Conservation (phyloP, 2,888 invertebrate genomes). For the Torymus auratus region DNA sequence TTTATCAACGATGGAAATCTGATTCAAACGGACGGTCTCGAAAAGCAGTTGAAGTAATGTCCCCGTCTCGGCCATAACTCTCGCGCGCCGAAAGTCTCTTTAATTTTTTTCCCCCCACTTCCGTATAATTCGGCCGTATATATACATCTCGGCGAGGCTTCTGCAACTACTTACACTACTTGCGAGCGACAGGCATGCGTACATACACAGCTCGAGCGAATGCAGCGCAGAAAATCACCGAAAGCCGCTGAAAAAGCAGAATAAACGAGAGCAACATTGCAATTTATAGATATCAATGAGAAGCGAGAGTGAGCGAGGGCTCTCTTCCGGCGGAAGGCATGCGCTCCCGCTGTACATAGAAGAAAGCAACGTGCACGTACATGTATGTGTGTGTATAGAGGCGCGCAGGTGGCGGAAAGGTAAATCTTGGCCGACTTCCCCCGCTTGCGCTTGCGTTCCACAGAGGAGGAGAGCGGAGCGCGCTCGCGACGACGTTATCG, state of each 20-base stretch:
- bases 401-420: conserved; percentile 55
- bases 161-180: too few species aligned
- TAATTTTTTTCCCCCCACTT: conserved; percentile 22
- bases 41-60: conserved; percentile 29
- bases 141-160: background rate
- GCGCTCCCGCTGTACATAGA: too few species aligned
- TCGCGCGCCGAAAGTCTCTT: conserved; percentile 12
- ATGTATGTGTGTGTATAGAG: background rate
- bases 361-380: too few species aligned
- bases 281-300: conserved; percentile 50
- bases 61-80: conserved; percentile 39
- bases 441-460: conserved; percentile 25
- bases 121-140: conserved; percentile 47
- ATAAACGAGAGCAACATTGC: conserved; percentile 40
- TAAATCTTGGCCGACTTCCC: conserved; percentile 55
- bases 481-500: conserved; percentile 57
- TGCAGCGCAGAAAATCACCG: conserved; percentile 20
- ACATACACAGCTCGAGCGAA: too few species aligned
- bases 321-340: conserved; percentile 25
- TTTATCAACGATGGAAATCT: conserved; percentile 37
- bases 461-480: too few species aligned
- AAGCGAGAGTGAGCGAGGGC: background rate
- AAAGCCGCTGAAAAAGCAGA: conserved; percentile 1
- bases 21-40: conserved; percentile 9
- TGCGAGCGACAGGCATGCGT: too few species aligned